phyloP scores from a whole-genome alignment of 2,888 invertebrate genomes.

The Hirtodrosophila trivittata region DNA sequence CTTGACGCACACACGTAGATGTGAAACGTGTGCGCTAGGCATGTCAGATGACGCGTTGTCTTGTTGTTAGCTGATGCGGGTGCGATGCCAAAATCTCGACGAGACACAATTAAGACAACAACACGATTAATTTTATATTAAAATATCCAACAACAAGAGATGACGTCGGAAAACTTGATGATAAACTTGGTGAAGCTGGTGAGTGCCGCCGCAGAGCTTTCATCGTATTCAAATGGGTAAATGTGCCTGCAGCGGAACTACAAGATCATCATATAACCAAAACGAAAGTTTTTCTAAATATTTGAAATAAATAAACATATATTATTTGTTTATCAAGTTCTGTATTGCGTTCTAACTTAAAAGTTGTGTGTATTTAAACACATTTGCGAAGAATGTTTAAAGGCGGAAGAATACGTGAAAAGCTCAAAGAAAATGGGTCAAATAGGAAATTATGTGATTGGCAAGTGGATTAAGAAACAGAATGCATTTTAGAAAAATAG shows the following conservation, averaged over 20 bases:
- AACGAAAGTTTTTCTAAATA: constrained; percentile 48
- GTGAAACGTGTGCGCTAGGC: constrained; percentile 36
- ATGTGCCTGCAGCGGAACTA: constrained; percentile 53
- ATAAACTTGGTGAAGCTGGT: too few species aligned
- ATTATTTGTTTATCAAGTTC: constrained; percentile 47
- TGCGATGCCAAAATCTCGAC: constrained; percentile 42
- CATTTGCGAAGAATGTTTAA: constrained; percentile 2
- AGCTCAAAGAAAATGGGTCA: constrained; percentile 23
- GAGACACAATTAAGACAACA: constrained; percentile 24
- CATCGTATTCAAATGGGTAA: too few species aligned
- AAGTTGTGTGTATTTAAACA: constrained; percentile 16
- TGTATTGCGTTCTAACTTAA: constrained; percentile 32
- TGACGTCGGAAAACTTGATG: constrained; percentile 32
- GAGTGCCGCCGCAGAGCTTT: too few species aligned
- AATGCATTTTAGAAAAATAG: constrained; percentile 3
- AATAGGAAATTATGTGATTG: constrained; percentile 27
- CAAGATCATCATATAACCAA: constrained; percentile 20
- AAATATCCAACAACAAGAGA: constrained; percentile 9
- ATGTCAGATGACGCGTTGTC: constrained; percentile 40
- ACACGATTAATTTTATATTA: constrained; percentile 8
- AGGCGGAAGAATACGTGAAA: constrained; percentile 34
- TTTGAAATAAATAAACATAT: constrained; percentile 25
- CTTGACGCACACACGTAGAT: constrained; percentile 10
- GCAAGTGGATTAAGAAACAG: constrained; percentile 34
- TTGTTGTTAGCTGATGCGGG: too few species aligned